A percentile compares a stretch with the other conserved stretches of the same genome.
phyloP scores from a whole-genome alignment of 1,140 invertebrate genomes.

The Neodiprion lecontei region DNA sequence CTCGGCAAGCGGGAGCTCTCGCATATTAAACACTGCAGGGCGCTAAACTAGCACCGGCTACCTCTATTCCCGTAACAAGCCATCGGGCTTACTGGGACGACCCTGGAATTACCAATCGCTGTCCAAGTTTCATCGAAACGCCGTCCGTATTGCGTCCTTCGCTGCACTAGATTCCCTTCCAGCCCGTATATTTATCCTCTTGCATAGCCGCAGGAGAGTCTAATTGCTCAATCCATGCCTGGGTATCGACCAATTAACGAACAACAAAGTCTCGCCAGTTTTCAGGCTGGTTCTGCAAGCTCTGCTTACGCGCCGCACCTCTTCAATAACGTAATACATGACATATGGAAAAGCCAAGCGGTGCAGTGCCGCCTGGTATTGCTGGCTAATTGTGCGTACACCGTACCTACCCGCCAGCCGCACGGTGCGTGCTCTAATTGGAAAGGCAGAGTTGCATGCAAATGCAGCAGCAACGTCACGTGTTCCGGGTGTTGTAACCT shows the following conservation, averaged over 20 bases:
- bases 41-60: background rate
- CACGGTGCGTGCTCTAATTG: background rate
- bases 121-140: background rate
- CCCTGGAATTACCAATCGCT: constrained; percentile 3
- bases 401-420: too few species aligned
- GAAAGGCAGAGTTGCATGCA: background rate
- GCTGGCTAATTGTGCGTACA: background rate
- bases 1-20: constrained; percentile 24
- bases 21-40: constrained; percentile 51
- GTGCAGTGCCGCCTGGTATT: background rate
- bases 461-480: background rate
- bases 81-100: background rate
- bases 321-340: too few species aligned
- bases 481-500: background rate
- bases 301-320: too few species aligned
- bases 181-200: too few species aligned
- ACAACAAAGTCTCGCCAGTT: too few species aligned
- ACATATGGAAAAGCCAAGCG: background rate
- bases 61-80: background rate
- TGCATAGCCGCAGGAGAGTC: too few species aligned
- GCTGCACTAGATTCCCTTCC: too few species aligned
- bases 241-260: too few species aligned
- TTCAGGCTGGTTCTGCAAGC: too few species aligned
- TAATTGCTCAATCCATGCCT: too few species aligned
- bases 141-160: background rate